A percentile compares a stretch with the other conserved stretches of the same genome.
phyloP scores from a whole-genome alignment of 2,888 invertebrate genomes.

The Eumacrocentrus americanus region DNA sequence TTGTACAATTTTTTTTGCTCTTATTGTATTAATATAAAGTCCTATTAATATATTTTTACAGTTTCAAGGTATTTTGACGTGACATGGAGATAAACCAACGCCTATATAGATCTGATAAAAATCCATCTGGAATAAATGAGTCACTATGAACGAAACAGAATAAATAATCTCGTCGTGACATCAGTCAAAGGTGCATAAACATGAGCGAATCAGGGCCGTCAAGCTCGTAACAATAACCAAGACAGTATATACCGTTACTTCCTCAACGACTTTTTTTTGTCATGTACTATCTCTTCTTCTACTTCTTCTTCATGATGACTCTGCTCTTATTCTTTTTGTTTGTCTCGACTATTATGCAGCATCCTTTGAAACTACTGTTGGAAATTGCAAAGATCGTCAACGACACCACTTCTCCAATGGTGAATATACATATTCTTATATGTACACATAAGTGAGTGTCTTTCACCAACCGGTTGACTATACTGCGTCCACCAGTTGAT shows the following conservation, averaged over 20 bases:
- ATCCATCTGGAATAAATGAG: slow-evolving; percentile 16
- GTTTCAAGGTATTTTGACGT: neutral
- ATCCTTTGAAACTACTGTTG: neutral
- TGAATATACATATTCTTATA: neutral
- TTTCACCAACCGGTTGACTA: neutral
- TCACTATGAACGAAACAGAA: slow-evolving; percentile 17
- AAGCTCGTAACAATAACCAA: slow-evolving; percentile 18
- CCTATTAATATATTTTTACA: neutral
- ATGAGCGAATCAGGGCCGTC: slow-evolving; percentile 21
- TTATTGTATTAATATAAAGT: neutral
- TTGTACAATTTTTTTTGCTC: no score
- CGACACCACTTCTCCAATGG: neutral
- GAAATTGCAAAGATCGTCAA: neutral
- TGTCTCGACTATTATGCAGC: neutral
- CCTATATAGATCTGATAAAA: neutral
- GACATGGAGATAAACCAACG: neutral
- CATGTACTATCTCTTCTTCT: neutral
- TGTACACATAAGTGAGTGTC: no score
- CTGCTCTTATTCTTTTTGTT: slow-evolving; percentile 20
- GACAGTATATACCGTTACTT: slow-evolving; percentile 26
- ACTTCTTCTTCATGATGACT: slow-evolving; percentile 6
- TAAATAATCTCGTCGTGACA: slow-evolving; percentile 19
- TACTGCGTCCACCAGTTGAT: neutral
- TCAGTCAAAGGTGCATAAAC: slow-evolving; percentile 23
- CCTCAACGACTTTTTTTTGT: slow-evolving; percentile 16